A percentile compares a stretch with the other conserved stretches of the same genome.
Evolutionary conservation across 1,140 invertebrate genomes (phyloP).

Genomic region (Aphaenogaster ashmeadi): DNA sequence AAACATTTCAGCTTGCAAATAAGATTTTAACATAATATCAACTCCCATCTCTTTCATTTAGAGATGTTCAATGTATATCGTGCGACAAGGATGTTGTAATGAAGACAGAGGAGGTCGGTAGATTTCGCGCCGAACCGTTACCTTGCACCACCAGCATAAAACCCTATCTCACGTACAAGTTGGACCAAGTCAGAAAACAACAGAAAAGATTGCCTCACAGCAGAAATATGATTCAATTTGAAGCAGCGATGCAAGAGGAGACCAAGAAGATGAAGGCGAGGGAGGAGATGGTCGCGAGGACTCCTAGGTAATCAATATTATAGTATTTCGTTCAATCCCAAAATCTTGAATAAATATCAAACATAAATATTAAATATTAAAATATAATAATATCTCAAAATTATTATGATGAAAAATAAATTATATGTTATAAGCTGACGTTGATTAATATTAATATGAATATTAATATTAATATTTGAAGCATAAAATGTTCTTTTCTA

Average conservation of each 20-base stretch:
- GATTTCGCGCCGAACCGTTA: conserved; percentile 85
- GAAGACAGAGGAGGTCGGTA: conserved; percentile 87
- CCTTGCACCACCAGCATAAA: conserved; percentile 87
- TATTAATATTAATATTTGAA: not conserved
- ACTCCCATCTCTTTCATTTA: conserved; percentile 74
- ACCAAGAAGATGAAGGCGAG: conserved; percentile 63
- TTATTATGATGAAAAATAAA: too few relatives aligned
- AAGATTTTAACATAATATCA: not conserved
- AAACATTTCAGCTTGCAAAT: conserved; percentile 31
- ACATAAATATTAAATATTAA: not conserved
- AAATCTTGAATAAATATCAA: conserved; percentile 28
- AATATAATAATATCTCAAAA: too few relatives aligned
- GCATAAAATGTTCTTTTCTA: not conserved
- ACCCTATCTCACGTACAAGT: conserved; percentile 90
- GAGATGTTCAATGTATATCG: conserved; percentile 91
- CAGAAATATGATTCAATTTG: conserved; percentile 84
- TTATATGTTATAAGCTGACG: not conserved
- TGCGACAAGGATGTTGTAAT: conserved; percentile 92
- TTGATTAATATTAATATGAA: not conserved
- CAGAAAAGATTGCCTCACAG: conserved; percentile 84
- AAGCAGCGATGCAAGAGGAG: conserved; percentile 79
- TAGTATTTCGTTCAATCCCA: not conserved
- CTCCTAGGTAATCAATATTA: conserved; percentile 63
- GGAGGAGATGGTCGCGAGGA: conserved; percentile 60
- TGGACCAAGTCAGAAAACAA: conserved; percentile 89